Percentiles rank a stretch among this genome's conserved stretches.
Evolutionary conservation across 2,113 vertebrate species (phyloP).

Genomic region (Ciconia boyciana): DNA sequence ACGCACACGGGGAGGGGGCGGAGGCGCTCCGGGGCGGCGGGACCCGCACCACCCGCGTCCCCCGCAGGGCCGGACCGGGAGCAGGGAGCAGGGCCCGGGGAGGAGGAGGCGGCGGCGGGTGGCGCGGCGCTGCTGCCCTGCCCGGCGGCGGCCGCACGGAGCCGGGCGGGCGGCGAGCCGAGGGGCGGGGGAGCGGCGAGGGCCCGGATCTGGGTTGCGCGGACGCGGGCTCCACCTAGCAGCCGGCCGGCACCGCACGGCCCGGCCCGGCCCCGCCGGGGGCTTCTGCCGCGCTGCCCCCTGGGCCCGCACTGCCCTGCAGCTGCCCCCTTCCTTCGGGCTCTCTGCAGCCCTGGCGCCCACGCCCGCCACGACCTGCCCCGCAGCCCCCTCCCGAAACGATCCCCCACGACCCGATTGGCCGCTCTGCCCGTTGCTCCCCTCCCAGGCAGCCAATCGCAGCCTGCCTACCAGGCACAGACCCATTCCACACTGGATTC

Average conservation of each 20-base stretch:
- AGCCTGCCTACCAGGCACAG: neutral
- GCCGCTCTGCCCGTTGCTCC: neutral
- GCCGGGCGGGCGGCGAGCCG: neutral
- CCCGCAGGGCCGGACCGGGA: neutral
- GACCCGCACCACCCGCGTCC: neutral
- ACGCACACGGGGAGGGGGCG: neutral
- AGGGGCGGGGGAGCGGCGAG: conserved; percentile 19
- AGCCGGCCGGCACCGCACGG: neutral
- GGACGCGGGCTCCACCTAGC: conserved; percentile 72
- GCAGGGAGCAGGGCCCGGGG: neutral
- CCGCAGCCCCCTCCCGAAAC: no score
- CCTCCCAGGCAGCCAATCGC: neutral
- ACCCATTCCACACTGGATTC: neutral
- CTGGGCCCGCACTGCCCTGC: neutral
- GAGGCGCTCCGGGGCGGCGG: neutral
- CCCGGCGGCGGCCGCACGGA: neutral
- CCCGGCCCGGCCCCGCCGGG: no score
- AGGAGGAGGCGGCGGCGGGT: neutral
- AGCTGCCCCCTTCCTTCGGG: no score
- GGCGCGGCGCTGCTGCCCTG: neutral
- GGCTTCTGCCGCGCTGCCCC: neutral
- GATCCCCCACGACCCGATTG: neutral
- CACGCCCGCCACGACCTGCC: neutral
- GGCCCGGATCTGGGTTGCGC: conserved; percentile 69
- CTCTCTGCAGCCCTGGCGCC: neutral